Base-by-base conservation (phyloP, 2,888 invertebrate species). In the Noctua comes region DNA sequence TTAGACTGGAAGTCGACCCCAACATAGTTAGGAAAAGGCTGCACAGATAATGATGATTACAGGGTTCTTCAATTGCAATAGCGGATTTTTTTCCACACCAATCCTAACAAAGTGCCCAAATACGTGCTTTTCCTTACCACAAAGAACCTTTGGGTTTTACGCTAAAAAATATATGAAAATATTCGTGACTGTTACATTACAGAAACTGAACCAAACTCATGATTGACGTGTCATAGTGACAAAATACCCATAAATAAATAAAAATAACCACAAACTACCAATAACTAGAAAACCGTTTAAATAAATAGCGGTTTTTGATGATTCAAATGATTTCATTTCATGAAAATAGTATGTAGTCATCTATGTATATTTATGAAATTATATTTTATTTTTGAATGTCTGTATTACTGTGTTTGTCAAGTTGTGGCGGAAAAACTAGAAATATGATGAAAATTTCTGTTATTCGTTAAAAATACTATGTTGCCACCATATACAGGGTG, bases 261-360 rank as follows among this genome's bases (percentile, higher is more conserved):
- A 40, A 68, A 65, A 36, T 54, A 65, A 48, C 54, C 76, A 48
- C 36, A 65, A 2, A 54, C 16, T 3, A 36, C 21, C 10, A 13
- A 43, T 18, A 80, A 48, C 46, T 2, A 46, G 73, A 46, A 73
- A 70, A 16, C 43, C 21, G 1, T 51, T 4, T 10, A 31, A 31
- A 24, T 36, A 24, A 46, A 3, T 46, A 8, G 64, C 18, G 27
- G 10, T 65, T 82, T 76, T 57, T 57, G 10, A 57, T 57, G 54
- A 54, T 54, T 54, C 54, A 24, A 54, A 48, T 48, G 82, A 57
- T 27, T 31, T 68, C 31, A 54, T 36, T 82, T 46, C 1, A 54
- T 40, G 48, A 57, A 66, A 51, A 75, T 51, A 24, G 1, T 24
- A 54, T 59, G 18, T 16, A 43, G 51, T 76, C 57, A 75, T 76